A percentile compares a stretch with the other conserved stretches of the same genome.
phyloP scores from a whole-genome alignment of 1,140 invertebrate genomes.

The Heliconius nattereri region DNA sequence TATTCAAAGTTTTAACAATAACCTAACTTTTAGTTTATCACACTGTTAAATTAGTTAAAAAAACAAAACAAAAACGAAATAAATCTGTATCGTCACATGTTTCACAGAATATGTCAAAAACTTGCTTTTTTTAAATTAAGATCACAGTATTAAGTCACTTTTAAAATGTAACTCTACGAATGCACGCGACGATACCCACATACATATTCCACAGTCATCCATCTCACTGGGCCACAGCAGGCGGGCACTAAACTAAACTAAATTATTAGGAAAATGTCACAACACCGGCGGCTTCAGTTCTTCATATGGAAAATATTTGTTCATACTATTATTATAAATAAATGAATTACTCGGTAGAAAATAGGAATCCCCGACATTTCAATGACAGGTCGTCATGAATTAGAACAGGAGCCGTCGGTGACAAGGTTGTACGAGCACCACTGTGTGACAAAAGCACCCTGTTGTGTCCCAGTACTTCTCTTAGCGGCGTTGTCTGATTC shows the following conservation, averaged over 20 bases:
- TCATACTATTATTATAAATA: conserved; percentile 41
- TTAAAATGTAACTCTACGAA: conserved; percentile 77
- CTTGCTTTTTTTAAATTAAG: conserved; percentile 79
- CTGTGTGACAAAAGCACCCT: conserved; percentile 66
- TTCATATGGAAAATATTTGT: conserved; percentile 40
- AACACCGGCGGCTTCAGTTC: conserved; percentile 57
- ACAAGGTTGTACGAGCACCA: conserved; percentile 47
- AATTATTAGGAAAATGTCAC: conserved; percentile 65
- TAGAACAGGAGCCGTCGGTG: conserved; percentile 53
- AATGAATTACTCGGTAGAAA: conserved; percentile 52
- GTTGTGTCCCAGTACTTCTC: conserved; percentile 66
- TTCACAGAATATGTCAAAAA: conserved; percentile 77
- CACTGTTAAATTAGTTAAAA: conserved; percentile 74
- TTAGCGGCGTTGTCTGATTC: conserved; percentile 51
- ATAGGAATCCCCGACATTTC: conserved; percentile 49
- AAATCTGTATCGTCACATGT: conserved; percentile 64
- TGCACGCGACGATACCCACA: conserved; percentile 67
- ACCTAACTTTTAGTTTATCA: conserved; percentile 74
- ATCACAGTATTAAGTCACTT: conserved; percentile 81
- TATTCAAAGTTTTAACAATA: conserved; percentile 28
- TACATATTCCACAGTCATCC: conserved; percentile 80
- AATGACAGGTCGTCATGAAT: conserved; percentile 53
- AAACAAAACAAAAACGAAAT: conserved; percentile 62
- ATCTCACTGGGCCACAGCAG: conserved; percentile 66
- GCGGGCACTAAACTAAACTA: conserved; percentile 44